These are phyloP conservation scores for Seira ritae DNA, from an alignment of 2,888 invertebrate species.

Conservation along the genomic window DNA sequence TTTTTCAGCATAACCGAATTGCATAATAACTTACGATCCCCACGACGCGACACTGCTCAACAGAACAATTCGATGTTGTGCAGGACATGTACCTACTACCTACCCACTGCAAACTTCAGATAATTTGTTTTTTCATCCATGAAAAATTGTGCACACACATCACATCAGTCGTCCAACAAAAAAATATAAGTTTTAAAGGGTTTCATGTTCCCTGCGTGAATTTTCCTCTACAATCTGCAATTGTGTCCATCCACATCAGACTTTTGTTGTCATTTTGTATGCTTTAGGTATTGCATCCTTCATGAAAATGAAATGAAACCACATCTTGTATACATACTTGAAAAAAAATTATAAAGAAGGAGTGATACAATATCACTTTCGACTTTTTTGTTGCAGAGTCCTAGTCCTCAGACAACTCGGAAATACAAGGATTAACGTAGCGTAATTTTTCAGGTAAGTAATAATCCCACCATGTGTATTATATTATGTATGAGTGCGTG, in stretches of 20 bases:
- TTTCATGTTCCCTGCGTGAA: background rate
- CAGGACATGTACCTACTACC: background rate
- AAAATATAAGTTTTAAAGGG: conserved; percentile 8
- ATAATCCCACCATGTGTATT: too few species aligned
- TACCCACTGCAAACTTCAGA: background rate
- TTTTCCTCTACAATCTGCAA: background rate
- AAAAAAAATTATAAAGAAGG: background rate
- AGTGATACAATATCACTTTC: background rate
- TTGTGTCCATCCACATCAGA: background rate
- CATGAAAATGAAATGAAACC: conserved; percentile 11
- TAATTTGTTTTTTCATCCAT: conserved; percentile 4
- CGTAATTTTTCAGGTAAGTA: background rate
- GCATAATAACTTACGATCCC: too few species aligned
- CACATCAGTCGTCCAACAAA: background rate
- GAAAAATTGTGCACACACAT: conserved; percentile 8
- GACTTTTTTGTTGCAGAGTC: conserved; percentile 3
- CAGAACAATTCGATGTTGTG: background rate
- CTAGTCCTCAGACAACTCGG: conserved; percentile 21
- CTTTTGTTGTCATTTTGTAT: conserved; percentile 12
- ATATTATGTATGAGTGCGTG: background rate
- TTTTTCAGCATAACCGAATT: too few species aligned
- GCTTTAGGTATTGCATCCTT: background rate
- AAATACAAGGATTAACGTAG: conserved; percentile 27
- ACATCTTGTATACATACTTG: background rate
- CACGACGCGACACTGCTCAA: background rate